phyloP scores from a whole-genome alignment of 2,888 invertebrate genomes.

The Hemaris fuciformis region DNA sequence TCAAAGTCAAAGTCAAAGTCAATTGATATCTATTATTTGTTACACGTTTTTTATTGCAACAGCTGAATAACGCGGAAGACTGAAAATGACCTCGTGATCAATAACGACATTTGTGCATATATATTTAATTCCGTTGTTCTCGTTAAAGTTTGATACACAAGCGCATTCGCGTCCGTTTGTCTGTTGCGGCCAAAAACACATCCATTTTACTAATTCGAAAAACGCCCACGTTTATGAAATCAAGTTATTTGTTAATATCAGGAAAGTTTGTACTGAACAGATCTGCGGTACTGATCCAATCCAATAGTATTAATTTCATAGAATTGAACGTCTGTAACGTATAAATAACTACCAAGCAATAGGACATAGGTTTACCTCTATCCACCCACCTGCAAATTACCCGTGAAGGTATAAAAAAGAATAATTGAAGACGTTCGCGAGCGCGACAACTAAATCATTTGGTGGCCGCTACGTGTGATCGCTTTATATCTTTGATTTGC shows the following conservation, averaged over 20 bases:
- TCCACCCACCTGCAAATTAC: not conserved
- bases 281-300: no score
- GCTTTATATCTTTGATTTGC: conserved; percentile 51
- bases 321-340: no score
- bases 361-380: not conserved
- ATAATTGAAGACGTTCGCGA: conserved; percentile 27
- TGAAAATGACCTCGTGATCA: not conserved
- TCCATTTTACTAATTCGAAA: no score
- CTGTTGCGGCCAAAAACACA: no score
- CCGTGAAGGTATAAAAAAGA: conserved; percentile 2
- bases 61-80: not conserved
- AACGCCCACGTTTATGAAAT: no score
- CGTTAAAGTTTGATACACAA: no score
- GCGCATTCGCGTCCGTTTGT: no score
- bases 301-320: no score
- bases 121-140: not conserved
- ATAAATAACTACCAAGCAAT: not conserved
- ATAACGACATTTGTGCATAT: not conserved
- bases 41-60: not conserved
- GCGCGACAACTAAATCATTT: conserved; percentile 56
- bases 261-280: no score
- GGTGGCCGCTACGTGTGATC: conserved; percentile 28
- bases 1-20: no score
- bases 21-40: no score
- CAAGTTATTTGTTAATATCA: no score